Evolutionary conservation across 1,140 invertebrate genomes (phyloP).

Genomic region (Trinorchestia longiramus): DNA sequence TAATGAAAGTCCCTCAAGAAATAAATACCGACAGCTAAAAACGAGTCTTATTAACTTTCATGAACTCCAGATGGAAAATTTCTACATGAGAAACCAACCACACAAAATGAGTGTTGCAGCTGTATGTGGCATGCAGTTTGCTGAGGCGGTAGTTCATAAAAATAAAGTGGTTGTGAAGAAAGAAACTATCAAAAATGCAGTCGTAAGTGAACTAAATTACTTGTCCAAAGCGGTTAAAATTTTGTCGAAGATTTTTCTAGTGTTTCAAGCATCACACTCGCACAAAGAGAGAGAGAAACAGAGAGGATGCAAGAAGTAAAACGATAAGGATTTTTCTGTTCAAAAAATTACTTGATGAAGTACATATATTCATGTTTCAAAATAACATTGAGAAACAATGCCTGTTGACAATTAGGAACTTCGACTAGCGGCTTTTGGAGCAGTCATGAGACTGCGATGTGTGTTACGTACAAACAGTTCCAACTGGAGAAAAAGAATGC

Average conservation of each 20-base stretch:
- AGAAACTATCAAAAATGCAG: neutral
- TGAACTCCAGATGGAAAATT: neutral
- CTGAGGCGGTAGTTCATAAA: neutral
- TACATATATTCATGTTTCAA: neutral
- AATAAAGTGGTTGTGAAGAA: neutral
- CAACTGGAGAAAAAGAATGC: neutral
- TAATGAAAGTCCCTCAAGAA: too few species aligned
- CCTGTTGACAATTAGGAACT: neutral
- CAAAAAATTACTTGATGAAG: neutral
- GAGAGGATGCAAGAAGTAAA: neutral
- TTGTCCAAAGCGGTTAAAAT: neutral
- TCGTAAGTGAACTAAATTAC: neutral
- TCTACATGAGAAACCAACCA: neutral
- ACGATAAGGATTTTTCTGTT: too few species aligned
- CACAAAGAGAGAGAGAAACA: neutral
- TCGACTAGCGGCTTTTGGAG: neutral
- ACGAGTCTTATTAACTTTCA: too few species aligned
- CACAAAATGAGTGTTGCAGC: neutral
- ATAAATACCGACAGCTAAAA: too few species aligned
- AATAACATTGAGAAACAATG: neutral
- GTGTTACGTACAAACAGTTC: neutral
- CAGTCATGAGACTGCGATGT: neutral
- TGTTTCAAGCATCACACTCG: neutral
- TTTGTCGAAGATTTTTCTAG: neutral
- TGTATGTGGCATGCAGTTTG: neutral